Percentiles rank a stretch among this genome's conserved stretches.
Evolutionary conservation across 2,888 invertebrate genomes (phyloP).

Genomic region (Drosophila prostipennis): DNA sequence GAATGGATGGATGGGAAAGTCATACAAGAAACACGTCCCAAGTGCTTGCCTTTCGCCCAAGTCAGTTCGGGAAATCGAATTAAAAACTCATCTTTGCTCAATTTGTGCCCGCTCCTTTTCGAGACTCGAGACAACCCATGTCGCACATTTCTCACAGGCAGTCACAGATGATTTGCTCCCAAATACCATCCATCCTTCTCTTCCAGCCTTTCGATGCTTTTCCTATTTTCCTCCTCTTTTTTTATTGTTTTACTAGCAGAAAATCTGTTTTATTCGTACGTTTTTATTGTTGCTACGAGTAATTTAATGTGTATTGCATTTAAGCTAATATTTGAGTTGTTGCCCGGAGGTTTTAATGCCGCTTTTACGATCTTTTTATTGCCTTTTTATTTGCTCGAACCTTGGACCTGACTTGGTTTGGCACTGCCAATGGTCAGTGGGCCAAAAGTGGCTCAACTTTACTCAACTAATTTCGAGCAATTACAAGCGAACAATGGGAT

Average conservation of each 20-base stretch:
- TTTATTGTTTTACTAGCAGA: conserved; percentile 79
- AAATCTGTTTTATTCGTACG: conserved; percentile 75
- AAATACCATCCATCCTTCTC: conserved; percentile 42
- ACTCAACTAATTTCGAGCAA: conserved; percentile 72
- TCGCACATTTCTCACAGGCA: conserved; percentile 31
- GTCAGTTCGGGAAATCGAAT: conserved; percentile 59
- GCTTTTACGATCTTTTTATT: conserved; percentile 75
- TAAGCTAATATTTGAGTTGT: conserved; percentile 72
- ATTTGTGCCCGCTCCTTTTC: conserved; percentile 45
- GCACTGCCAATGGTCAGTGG: conserved; percentile 13
- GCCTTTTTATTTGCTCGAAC: conserved; percentile 63
- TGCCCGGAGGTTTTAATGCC: conserved; percentile 53
- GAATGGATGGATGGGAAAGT: neutral
- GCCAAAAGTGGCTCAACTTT: conserved; percentile 49
- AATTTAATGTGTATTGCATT: conserved; percentile 76
- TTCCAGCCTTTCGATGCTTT: conserved; percentile 16
- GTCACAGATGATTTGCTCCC: conserved; percentile 32
- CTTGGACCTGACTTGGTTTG: conserved; percentile 30
- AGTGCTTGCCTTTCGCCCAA: conserved; percentile 7
- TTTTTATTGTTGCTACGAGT: conserved; percentile 73
- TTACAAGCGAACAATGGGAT: conserved; percentile 39
- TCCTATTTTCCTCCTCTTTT: conserved; percentile 6
- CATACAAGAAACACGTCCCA: conserved; percentile 24
- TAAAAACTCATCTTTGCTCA: conserved; percentile 74
- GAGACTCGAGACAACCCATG: conserved; percentile 1